Conservation (phyloP, 2,797 vertebrate genomes). For the Pangasius sanitwongsei region DNA sequence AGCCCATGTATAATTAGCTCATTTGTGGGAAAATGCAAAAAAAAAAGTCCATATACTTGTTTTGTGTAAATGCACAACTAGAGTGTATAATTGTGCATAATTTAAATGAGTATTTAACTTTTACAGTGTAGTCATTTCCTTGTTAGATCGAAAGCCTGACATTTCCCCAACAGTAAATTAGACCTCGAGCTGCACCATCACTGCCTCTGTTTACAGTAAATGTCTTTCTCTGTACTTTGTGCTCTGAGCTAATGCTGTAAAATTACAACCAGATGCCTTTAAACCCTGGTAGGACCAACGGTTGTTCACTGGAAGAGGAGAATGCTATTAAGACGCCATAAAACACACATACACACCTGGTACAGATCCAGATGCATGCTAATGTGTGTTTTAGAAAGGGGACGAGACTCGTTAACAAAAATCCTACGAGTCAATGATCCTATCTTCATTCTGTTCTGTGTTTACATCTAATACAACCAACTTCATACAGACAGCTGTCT, state of each 20-base stretch:
- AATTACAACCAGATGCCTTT: constrained; percentile 51
- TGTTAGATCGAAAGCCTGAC: not conserved
- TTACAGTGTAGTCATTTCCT: not conserved
- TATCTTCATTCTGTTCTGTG: not conserved
- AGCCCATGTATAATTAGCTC: not conserved
- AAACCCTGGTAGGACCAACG: constrained; percentile 20
- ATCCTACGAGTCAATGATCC: too few relatives aligned
- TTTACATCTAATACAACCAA: not conserved
- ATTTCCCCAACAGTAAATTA: not conserved
- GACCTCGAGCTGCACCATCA: not conserved
- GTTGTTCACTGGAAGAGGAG: not conserved
- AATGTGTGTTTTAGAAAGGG: not conserved
- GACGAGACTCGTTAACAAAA: not conserved
- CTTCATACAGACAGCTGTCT: not conserved
- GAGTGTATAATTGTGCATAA: not conserved
- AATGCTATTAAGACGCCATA: not conserved
- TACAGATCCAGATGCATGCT: not conserved
- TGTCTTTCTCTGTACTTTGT: constrained; percentile 4
- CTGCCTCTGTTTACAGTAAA: not conserved
- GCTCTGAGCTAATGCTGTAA: constrained; percentile 17
- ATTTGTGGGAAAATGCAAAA: not conserved
- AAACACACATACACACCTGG: constrained; percentile 26
- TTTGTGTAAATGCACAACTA: not conserved
- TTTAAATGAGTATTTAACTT: not conserved
- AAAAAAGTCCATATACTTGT: not conserved